Evolutionary conservation across 1,140 invertebrate genomes (phyloP).

Genomic region (Cotesia chilonis): DNA sequence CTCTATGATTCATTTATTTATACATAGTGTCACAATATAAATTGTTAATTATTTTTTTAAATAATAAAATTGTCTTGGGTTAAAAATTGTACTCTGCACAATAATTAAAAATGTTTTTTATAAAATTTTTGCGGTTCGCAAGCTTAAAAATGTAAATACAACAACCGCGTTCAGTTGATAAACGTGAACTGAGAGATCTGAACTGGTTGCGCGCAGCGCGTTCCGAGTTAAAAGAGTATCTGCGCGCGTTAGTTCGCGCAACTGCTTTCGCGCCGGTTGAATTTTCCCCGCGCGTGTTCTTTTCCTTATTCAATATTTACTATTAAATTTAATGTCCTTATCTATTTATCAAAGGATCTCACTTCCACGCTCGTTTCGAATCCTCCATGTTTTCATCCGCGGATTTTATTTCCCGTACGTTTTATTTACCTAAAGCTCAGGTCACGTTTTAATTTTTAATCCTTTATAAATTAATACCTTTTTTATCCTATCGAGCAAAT

Average conservation of each 20-base stretch:
- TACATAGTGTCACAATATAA: no score
- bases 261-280: conserved; percentile 12
- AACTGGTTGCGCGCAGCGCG: not conserved
- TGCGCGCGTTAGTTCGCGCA: conserved; percentile 6
- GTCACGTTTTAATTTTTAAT: no score
- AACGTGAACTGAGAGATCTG: conserved; percentile 17
- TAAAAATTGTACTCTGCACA: no score
- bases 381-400: not conserved
- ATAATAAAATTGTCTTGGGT: no score
- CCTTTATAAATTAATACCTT: no score
- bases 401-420: no score
- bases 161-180: conserved; percentile 14
- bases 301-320: not conserved
- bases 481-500: no score
- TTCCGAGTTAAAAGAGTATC: conserved; percentile 13
- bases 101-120: not conserved
- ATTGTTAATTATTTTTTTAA: no score
- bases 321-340: not conserved
- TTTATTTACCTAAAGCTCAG: no score
- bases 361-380: not conserved
- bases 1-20: not conserved
- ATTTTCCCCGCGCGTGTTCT: not conserved
- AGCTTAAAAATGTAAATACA: not conserved
- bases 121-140: not conserved
- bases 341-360: conserved; percentile 6